A percentile compares a stretch with the other conserved stretches of the same genome.
phyloP scores from a whole-genome alignment of 2,888 invertebrate genomes.

The Pasiphila rectangulata region DNA sequence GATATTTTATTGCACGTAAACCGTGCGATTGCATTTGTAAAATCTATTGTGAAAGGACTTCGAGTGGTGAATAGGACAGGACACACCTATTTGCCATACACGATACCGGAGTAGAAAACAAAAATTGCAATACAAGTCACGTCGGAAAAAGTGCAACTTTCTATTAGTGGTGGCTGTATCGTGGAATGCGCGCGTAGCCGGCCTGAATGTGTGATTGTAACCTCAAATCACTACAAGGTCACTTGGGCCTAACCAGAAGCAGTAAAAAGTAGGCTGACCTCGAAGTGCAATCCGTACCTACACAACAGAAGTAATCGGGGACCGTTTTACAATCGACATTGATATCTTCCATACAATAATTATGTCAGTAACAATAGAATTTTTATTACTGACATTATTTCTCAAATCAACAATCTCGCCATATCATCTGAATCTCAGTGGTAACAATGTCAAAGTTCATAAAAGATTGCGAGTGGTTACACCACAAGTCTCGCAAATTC shows the following conservation, averaged over 20 bases:
- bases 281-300: constrained; percentile 44
- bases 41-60: constrained; percentile 45
- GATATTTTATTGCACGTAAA: constrained; percentile 33
- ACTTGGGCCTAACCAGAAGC: constrained; percentile 65
- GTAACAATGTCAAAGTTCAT: constrained; percentile 32
- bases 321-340: background rate
- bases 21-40: constrained; percentile 39
- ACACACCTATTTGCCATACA: constrained; percentile 37
- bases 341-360: background rate
- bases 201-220: constrained; percentile 62
- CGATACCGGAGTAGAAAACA: constrained; percentile 43
- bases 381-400: constrained; percentile 22
- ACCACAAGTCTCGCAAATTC: constrained; percentile 29
- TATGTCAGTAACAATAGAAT: constrained; percentile 11
- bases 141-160: constrained; percentile 68
- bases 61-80: constrained; percentile 26
- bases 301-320: background rate
- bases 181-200: constrained; percentile 45
- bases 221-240: constrained; percentile 67
- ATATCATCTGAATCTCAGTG: constrained; percentile 23
- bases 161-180: constrained; percentile 53
- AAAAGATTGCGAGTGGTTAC: constrained; percentile 30
- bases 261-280: constrained; percentile 65
- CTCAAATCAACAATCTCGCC: constrained; percentile 22
- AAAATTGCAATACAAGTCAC: constrained; percentile 57